A percentile compares a stretch with the other conserved stretches of the same genome.
Evolutionary conservation across 2,113 vertebrate species (phyloP).

Genomic region (Grallaria varia): DNA sequence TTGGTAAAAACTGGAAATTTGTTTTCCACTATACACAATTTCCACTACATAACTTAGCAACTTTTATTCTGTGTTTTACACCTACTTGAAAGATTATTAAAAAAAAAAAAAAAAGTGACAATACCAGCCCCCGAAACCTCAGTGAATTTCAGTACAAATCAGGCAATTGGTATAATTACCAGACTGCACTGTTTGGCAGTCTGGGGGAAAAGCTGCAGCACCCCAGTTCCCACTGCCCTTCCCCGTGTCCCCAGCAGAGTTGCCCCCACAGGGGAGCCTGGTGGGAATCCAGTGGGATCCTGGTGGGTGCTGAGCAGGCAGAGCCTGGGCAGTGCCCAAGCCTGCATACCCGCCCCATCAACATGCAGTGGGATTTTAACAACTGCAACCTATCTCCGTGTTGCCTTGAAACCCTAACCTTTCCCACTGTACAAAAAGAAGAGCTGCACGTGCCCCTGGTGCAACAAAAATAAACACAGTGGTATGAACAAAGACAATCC

Average conservation of each 20-base stretch:
- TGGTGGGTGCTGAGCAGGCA: neutral
- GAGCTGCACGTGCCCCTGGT: neutral
- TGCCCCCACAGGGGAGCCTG: accelerated
- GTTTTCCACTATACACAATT: constrained; percentile 23
- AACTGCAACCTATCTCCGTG: neutral
- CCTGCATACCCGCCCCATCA: neutral
- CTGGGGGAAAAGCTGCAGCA: neutral
- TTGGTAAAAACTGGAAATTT: constrained; percentile 15
- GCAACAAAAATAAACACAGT: neutral
- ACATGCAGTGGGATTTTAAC: accelerated
- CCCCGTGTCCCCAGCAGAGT: neutral
- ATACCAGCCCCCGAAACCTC: neutral
- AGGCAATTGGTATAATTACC: neutral
- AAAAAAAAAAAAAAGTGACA: neutral
- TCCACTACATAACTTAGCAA: neutral
- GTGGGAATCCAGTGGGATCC: neutral
- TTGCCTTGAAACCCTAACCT: neutral
- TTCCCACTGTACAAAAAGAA: neutral
- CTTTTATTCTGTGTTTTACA: constrained; percentile 26
- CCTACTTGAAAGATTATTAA: neutral
- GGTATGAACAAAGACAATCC: neutral
- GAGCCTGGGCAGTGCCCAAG: neutral
- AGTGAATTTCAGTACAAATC: neutral
- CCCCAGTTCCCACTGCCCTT: neutral
- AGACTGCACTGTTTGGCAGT: neutral